Evolutionary conservation across 30 jellyfish, hydroid and myxozoan species (phyloP).

Genomic region (Chironex yamaguchii): DNA sequence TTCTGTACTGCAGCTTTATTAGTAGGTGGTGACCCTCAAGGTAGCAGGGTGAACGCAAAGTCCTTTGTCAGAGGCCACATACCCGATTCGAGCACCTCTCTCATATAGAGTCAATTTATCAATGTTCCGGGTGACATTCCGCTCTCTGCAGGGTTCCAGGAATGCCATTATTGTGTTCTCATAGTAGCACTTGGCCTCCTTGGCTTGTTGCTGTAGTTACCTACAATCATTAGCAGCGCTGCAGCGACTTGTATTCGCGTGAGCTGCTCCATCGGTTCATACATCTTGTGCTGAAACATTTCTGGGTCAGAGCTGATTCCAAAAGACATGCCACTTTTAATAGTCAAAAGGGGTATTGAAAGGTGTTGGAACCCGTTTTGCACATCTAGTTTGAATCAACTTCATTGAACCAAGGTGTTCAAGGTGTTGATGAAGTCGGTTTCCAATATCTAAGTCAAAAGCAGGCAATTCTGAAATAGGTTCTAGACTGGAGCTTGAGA

Average conservation of each 20-base stretch:
- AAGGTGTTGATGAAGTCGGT: too few relatives aligned
- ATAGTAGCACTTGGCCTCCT: constrained; percentile 24
- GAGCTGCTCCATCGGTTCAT: constrained; percentile 6
- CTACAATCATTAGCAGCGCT: background rate
- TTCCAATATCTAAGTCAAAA: constrained; percentile 6
- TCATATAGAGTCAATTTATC: constrained; percentile 8
- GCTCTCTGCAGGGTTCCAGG: constrained; percentile 20
- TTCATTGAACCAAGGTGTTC: too few relatives aligned
- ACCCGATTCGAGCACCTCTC: constrained; percentile 18
- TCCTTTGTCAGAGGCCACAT: constrained; percentile 15
- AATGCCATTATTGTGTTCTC: constrained; percentile 15
- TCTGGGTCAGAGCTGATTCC: constrained; percentile 67
- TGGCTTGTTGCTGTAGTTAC: constrained; percentile 20
- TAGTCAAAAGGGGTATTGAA: constrained; percentile 72
- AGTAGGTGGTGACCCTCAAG: constrained; percentile 29
- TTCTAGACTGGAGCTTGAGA: constrained; percentile 7
- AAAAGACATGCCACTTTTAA: constrained; percentile 52
- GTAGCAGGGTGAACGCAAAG: constrained; percentile 1
- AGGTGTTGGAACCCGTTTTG: constrained; percentile 34
- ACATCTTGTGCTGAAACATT: constrained; percentile 24
- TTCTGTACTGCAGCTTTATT: constrained; percentile 45
- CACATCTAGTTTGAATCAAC: constrained; percentile 76
- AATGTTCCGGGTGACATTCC: constrained; percentile 9
- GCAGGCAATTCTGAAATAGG: too few relatives aligned
- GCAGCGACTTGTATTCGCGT: constrained; percentile 18